Evolutionary conservation across 2,113 vertebrate genomes (phyloP), one percentile per base, ranked within the genome.

Genomic region (Ptilonorhynchus violaceus): DNA sequence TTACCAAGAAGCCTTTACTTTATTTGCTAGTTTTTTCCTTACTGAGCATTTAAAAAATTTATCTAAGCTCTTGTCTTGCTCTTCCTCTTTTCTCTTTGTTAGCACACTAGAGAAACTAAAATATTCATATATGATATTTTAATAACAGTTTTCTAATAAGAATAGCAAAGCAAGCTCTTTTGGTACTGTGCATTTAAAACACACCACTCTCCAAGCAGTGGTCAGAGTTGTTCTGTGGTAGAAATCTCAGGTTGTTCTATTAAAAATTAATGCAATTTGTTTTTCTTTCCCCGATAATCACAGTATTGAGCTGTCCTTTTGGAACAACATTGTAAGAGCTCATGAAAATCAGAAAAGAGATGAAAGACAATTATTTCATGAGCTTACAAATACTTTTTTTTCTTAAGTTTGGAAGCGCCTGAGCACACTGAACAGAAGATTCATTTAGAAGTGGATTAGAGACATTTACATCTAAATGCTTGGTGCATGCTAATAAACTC

Each of bases 381-480:
- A 85, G 63, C 47, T 87, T 89, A 60, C 59, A 92, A 68, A 66
- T 84, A 85, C n/a, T 88, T 85, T 77, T 44, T 77, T 88, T 80
- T 18, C 52, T 85, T 46, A 73, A 89, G 58, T 95, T 95, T 93
- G 82, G 46, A 95, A 94, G 89, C 85, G 82, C 12, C 67, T 77
- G 85, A 56, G 66, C 87, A 77, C 27, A 27, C 42, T 42, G 73
- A 96, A 93, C 94, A 97, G 89, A 92, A 90, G 89, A 92, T 87
- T 82, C 89, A 94, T 97, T 97, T 95, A 95, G 66, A 80, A 93
- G 58, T 87, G 94, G 89, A 79, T 95, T 94, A 96, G 64, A 79
- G 76, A 58, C 85, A 82, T 96, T 94, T 92, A 53, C 93, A 96
- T 95, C 39, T 94, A 85, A 96, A 95, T 95, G 92, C 87, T 84